A percentile compares a stretch with the other conserved stretches of the same genome.
Evolutionary conservation across 2,797 vertebrate species (phyloP).

Genomic region (Coreius guichenoti): DNA sequence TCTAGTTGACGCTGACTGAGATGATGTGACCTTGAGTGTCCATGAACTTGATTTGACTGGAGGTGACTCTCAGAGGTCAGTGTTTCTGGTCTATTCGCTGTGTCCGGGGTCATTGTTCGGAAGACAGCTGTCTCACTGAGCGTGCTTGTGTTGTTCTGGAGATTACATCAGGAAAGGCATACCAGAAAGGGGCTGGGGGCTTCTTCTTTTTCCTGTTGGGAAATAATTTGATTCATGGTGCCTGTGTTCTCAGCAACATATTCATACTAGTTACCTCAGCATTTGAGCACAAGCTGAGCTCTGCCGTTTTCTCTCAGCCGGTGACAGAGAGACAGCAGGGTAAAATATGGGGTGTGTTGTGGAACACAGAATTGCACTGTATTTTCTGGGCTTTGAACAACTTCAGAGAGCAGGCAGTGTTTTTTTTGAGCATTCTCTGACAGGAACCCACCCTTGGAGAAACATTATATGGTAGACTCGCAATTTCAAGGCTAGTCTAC

Average conservation of each 20-base stretch:
- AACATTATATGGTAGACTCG: constrained; percentile 26
- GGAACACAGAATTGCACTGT: constrained; percentile 21
- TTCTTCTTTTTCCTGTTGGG: constrained; percentile 52
- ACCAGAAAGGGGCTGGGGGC: constrained; percentile 57
- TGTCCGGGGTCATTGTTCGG: constrained; percentile 34
- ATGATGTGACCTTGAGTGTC: constrained; percentile 5
- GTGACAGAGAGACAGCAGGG: constrained; percentile 30
- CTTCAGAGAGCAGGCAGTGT: constrained; percentile 23
- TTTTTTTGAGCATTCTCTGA: constrained; percentile 25
- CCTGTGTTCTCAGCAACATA: constrained; percentile 44
- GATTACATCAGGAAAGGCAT: constrained; percentile 60
- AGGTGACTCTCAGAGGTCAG: background rate
- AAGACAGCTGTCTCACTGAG: constrained; percentile 11
- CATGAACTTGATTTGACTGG: constrained; percentile 17
- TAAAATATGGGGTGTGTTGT: constrained; percentile 28
- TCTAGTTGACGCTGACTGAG: constrained; percentile 12
- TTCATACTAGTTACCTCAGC: background rate
- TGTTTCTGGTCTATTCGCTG: background rate
- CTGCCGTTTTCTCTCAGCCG: constrained; percentile 5
- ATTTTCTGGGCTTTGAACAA: constrained; percentile 23
- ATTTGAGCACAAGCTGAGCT: background rate
- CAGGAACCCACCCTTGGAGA: constrained; percentile 43
- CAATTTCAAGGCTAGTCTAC: constrained; percentile 33
- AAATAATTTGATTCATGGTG: constrained; percentile 50
- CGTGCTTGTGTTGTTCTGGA: constrained; percentile 45